Percentiles rank a stretch among this genome's conserved stretches.
These are phyloP conservation scores for Cichladusa arquata DNA, from an alignment of 2,113 vertebrate genomes.

Conservation along the genomic window DNA sequence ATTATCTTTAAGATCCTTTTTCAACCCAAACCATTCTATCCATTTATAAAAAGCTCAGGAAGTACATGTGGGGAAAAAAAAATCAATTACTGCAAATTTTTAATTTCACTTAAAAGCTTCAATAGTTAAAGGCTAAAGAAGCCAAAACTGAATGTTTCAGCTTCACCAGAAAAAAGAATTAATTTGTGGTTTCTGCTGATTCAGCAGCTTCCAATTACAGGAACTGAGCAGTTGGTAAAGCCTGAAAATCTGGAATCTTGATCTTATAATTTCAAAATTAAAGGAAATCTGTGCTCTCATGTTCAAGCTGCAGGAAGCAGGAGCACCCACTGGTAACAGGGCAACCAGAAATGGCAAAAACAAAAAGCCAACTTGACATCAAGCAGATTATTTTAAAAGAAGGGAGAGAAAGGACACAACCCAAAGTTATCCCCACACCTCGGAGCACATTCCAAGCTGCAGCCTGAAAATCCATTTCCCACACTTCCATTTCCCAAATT, in stretches of 20 bases:
- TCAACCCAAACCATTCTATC: background rate
- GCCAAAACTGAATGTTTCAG: background rate
- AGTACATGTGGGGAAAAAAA: background rate
- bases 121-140: background rate
- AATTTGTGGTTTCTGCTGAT: background rate
- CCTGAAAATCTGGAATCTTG: background rate
- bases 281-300: background rate
- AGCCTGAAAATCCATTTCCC: background rate
- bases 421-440: fast-evolving
- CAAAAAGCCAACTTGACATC: background rate
- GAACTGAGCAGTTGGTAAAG: fast-evolving
- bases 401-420: fast-evolving
- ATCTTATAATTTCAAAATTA: background rate
- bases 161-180: background rate
- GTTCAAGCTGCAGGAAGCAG: background rate
- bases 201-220: background rate
- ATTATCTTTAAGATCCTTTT: background rate
- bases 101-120: background rate
- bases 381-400: fast-evolving
- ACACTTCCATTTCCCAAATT: no score
- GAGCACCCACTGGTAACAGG: background rate
- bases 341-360: background rate
- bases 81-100: background rate
- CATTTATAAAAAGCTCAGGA: background rate
- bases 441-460: fast-evolving